Base-by-base conservation (phyloP, 2,888 invertebrate species). In the Rhorus exstirpatorius region DNA sequence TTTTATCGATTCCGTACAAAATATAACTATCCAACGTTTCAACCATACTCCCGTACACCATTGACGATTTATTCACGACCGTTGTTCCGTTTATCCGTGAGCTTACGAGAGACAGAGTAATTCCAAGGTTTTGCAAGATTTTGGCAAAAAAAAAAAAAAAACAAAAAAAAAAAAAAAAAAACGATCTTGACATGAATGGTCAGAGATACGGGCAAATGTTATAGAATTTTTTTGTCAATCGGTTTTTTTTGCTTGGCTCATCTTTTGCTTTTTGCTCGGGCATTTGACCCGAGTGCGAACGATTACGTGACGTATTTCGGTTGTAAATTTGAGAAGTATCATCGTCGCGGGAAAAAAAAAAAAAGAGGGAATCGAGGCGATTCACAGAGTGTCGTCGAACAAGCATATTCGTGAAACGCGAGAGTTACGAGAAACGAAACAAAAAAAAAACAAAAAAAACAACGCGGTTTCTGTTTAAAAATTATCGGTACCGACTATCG, bases 1-100 rank as follows among this genome's bases (percentile, higher is more conserved):
- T 63, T 14, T 80, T 24, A 75, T 80, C 46, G 55, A 75, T 70
- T 51, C 26, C 74, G 70, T 82, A 82, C 55, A 75, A 82, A 82
- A 78, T 82, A 82, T 63, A 82, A 70, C 31, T 72, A 49, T 70
- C 55, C 49, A 70, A n/a, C n/a, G n/a, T n/a, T n/a, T n/a, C n/a
- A 60, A 65, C 44, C 55, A 31, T 63, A 49, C 46, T 70, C 24
- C 49, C 72, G 68, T 58, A 24, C 49, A 55, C 51, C 51, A 44
- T 44, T 71, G 61, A 63, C 8, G n/a, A 74, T 63, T 46, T 3
- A 17, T 53, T 63, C 53, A n/a, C 17, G 46, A 17, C 38, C 35
- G 0, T 44, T 46, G 65, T 31, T 19, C 35, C 17, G 46, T 60
- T 44, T 21, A 31, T 55, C 6, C 55, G 44, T 7, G 35, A 55